phyloP scores from a whole-genome alignment of 2,113 vertebrate species.

The Asarcornis scutulata region DNA sequence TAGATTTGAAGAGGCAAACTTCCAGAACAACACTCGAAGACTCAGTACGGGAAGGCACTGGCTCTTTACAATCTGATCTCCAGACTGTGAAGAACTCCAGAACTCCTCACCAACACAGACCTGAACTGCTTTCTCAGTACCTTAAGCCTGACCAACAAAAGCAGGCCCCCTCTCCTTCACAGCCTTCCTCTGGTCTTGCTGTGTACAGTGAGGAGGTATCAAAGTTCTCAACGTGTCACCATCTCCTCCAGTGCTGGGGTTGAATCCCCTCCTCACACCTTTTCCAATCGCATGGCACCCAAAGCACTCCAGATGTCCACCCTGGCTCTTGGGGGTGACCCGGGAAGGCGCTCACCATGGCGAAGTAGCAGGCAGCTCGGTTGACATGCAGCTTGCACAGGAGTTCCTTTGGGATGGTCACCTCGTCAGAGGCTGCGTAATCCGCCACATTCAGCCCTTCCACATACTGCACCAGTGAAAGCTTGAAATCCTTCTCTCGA shows the following conservation, averaged over 20 bases:
- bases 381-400: slow-evolving; percentile 91
- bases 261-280: not conserved
- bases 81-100: not conserved
- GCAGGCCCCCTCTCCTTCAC: not conserved
- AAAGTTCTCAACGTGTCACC: not conserved
- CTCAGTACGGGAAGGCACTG: not conserved
- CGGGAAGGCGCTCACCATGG: slow-evolving; percentile 82
- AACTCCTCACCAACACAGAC: not conserved
- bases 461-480: slow-evolving; percentile 84
- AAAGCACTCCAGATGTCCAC: not conserved
- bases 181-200: not conserved
- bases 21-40: not conserved
- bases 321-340: not conserved
- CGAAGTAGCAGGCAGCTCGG: slow-evolving; percentile 87
- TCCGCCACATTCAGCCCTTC: slow-evolving; percentile 88
- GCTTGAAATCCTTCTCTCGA: slow-evolving; percentile 81
- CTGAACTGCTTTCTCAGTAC: not conserved
- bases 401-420: slow-evolving; percentile 82
- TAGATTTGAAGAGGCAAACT: not conserved
- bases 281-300: not conserved
- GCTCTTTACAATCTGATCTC: not conserved
- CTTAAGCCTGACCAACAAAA: not conserved
- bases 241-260: not conserved
- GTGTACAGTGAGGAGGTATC: not conserved
- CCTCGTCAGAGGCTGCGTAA: slow-evolving; percentile 83